Percentiles rank a stretch among this genome's conserved stretches.
phyloP scores from a whole-genome alignment of 2,888 invertebrate genomes.

The Rotaria magnacalcarata region DNA sequence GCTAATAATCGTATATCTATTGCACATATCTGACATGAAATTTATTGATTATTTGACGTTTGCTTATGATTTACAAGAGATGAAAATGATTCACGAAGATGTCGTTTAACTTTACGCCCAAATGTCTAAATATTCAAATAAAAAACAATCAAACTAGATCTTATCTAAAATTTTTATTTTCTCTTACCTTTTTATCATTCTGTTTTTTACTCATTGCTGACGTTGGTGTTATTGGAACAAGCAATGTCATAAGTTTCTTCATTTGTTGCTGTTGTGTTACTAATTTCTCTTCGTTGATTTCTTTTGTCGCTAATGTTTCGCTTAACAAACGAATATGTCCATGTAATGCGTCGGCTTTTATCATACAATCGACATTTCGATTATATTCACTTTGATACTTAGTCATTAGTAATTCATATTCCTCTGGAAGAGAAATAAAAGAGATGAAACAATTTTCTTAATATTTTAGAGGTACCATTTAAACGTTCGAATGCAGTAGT shows the following conservation, averaged over 20 bases:
- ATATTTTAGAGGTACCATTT: not conserved
- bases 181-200: not conserved
- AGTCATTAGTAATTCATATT: not conserved
- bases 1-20: not conserved
- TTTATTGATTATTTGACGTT: not conserved
- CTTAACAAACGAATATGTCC: slow-evolving; percentile 17
- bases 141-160: no score
- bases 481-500: not conserved
- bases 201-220: not conserved
- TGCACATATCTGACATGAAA: not conserved
- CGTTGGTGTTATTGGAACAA: not conserved
- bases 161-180: not conserved
- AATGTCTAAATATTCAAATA: slow-evolving; percentile 8
- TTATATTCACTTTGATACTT: slow-evolving; percentile 33
- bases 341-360: not conserved
- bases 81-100: slow-evolving; percentile 24
- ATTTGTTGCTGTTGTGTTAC: slow-evolving; percentile 10
- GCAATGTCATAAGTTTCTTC: slow-evolving; percentile 20
- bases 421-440: not conserved
- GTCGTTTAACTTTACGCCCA: slow-evolving; percentile 1
- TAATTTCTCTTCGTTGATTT: slow-evolving; percentile 31
- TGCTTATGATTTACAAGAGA: slow-evolving; percentile 15
- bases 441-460: not conserved
- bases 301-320: slow-evolving; percentile 1
- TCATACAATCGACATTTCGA: slow-evolving; percentile 31